Conservation (phyloP, 2,797 vertebrate species). For the Halcyon leucocephala region DNA sequence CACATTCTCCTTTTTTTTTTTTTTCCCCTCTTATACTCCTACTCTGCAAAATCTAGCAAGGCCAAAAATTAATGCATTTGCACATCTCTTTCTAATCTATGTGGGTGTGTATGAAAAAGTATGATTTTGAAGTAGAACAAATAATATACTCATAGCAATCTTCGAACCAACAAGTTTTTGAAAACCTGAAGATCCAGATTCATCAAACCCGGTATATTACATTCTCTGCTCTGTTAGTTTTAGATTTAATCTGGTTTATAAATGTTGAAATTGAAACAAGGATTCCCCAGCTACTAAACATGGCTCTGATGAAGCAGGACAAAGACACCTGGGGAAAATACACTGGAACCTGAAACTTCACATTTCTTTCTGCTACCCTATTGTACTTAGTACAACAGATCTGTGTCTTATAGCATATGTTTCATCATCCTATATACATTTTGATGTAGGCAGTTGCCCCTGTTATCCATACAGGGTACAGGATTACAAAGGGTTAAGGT, state of each 20-base stretch:
- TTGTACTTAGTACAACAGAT: background rate
- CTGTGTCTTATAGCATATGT: background rate
- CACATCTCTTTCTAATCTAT: slow-evolving; percentile 46
- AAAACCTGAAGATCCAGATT: slow-evolving; percentile 39
- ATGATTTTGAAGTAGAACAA: slow-evolving; percentile 62
- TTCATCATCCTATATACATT: background rate
- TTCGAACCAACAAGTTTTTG: background rate
- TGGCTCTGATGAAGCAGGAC: background rate
- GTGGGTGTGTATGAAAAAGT: slow-evolving; percentile 61
- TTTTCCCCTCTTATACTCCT: slow-evolving; percentile 13
- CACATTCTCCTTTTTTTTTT: background rate
- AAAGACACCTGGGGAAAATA: background rate
- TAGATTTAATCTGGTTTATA: slow-evolving; percentile 52
- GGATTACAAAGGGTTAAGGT: background rate
- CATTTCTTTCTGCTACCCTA: background rate
- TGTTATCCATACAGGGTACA: background rate
- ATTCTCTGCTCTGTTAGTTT: slow-evolving; percentile 27
- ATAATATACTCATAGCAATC: slow-evolving; percentile 39
- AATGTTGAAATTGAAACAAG: slow-evolving; percentile 28
- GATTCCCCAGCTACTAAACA: slow-evolving; percentile 41
- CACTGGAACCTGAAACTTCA: background rate
- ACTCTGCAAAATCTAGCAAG: slow-evolving; percentile 39
- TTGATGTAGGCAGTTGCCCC: background rate
- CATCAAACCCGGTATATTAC: slow-evolving; percentile 25
- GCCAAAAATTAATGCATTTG: slow-evolving; percentile 30